These are phyloP conservation scores for Coluber constrictor DNA, from an alignment of 2,797 vertebrate species.

Conservation along the genomic window DNA sequence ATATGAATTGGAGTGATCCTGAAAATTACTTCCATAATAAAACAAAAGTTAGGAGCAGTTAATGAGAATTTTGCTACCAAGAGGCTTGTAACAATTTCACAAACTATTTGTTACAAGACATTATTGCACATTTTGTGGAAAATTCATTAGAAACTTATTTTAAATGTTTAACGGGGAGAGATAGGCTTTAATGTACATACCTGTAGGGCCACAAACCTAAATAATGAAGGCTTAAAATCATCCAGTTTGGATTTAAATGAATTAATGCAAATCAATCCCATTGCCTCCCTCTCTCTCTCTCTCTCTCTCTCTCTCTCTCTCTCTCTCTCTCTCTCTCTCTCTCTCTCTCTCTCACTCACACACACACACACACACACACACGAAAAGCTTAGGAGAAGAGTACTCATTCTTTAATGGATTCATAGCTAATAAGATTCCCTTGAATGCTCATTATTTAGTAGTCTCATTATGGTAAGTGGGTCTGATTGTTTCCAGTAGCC, in stretches of 20 bases:
- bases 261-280: conserved; percentile 32
- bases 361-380: not conserved
- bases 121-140: conserved; percentile 72
- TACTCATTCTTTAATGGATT: conserved; percentile 63
- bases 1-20: conserved; percentile 55
- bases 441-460: conserved; percentile 73
- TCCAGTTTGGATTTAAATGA: conserved; percentile 46
- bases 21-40: conserved; percentile 69
- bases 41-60: conserved; percentile 73
- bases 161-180: conserved; percentile 66
- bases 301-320: not conserved
- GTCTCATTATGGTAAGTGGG: conserved; percentile 69
- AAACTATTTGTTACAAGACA: conserved; percentile 74
- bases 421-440: conserved; percentile 69
- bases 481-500: conserved; percentile 66
- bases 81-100: conserved; percentile 79
- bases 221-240: conserved; percentile 39
- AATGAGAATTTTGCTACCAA: conserved; percentile 76
- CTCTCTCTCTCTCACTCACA: not conserved
- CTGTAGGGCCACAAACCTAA: conserved; percentile 57
- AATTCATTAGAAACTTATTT: conserved; percentile 70
- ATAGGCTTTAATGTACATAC: conserved; percentile 39
- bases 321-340: too few relatives aligned
- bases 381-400: conserved; percentile 40
- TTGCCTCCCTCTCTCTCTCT: not conserved